A percentile compares a stretch with the other conserved stretches of the same genome.
Evolutionary conservation across 2,797 vertebrate genomes (phyloP).

Genomic region (Lepidocolaptes lacrymiger): DNA sequence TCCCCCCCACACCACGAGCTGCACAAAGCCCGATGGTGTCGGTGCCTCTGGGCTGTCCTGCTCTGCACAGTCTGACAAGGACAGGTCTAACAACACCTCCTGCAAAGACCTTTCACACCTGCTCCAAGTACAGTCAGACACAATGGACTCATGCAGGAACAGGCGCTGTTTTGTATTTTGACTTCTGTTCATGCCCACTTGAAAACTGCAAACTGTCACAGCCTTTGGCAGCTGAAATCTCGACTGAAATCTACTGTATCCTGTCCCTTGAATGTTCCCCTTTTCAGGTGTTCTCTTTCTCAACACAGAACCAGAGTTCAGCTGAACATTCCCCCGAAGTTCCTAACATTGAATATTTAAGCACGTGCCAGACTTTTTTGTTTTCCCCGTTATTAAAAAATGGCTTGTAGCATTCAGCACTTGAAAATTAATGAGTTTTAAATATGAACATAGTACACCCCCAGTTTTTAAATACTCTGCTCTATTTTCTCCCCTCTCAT

Average conservation of each 20-base stretch:
- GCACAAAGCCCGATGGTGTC: neutral
- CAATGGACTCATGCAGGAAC: neutral
- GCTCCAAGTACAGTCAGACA: neutral
- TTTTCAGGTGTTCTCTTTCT: neutral
- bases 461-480: conserved; percentile 27
- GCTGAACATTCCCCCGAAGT: neutral
- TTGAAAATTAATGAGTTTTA: conserved; percentile 29
- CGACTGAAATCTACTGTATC: neutral
- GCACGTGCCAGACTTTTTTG: neutral
- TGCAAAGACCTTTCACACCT: neutral
- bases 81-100: neutral
- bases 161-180: neutral
- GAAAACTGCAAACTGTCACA: neutral
- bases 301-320: neutral
- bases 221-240: neutral
- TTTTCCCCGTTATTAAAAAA: neutral
- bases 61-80: neutral
- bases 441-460: neutral
- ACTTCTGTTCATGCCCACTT: neutral
- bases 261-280: neutral
- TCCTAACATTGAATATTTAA: neutral
- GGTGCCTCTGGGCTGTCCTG: neutral
- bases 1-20: neutral
- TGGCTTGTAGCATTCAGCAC: neutral
- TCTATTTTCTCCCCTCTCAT: conserved; percentile 15